Conservation (phyloP, 2,888 invertebrate genomes). For the Pseudeuparius sepicola region DNA sequence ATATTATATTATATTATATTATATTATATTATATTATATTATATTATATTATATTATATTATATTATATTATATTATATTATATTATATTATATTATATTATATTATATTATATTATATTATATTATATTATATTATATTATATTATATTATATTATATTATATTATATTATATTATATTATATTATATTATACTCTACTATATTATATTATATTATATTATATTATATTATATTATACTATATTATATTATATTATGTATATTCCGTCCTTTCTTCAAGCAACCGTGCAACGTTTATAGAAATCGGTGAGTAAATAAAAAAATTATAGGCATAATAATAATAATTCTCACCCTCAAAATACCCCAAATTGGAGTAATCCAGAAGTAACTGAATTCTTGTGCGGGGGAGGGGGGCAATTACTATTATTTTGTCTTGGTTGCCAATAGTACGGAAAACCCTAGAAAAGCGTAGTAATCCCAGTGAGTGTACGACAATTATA, state of each 20-base stretch:
- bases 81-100: conserved; percentile 3
- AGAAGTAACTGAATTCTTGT: too few species aligned
- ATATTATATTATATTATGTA: conserved; percentile 3
- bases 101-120: conserved; percentile 3
- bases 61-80: conserved; percentile 3
- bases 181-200: conserved; percentile 2
- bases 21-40: conserved; percentile 3
- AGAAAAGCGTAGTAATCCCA: too few species aligned
- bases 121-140: conserved; percentile 3
- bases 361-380: too few species aligned
- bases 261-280: too few species aligned
- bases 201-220: conserved; percentile 3
- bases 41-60: conserved; percentile 3
- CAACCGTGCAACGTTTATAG: too few species aligned
- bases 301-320: too few species aligned
- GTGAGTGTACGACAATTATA: too few species aligned
- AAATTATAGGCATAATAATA: too few species aligned
- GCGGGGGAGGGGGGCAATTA: too few species aligned
- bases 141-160: conserved; percentile 3
- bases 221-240: conserved; percentile 3
- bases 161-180: conserved; percentile 3
- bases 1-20: conserved; percentile 3
- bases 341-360: too few species aligned
- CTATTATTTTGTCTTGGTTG: too few species aligned
- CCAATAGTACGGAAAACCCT: too few species aligned